A percentile compares a stretch with the other conserved stretches of the same genome.
phyloP scores from a whole-genome alignment of 2,797 vertebrate species.

The Tenualosa thibaudeaui region DNA sequence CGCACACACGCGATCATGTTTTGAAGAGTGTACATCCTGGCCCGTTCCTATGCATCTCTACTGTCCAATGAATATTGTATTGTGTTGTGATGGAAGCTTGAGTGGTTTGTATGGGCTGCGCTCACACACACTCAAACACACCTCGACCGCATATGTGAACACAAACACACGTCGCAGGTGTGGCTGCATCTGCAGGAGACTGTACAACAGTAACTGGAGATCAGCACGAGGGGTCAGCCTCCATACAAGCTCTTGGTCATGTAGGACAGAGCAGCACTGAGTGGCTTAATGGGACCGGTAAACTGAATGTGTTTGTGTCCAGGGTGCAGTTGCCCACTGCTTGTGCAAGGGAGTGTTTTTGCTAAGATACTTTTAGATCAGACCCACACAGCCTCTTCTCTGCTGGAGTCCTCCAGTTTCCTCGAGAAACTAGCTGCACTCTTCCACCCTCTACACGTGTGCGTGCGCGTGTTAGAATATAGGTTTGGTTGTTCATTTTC shows the following conservation, averaged over 20 bases:
- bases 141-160: neutral
- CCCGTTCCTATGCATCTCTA: conserved; percentile 2
- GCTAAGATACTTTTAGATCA: neutral
- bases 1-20: conserved; percentile 35
- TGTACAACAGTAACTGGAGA: neutral
- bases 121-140: neutral
- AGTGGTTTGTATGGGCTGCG: neutral
- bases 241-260: neutral
- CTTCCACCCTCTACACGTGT: neutral
- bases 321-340: neutral
- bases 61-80: conserved; percentile 18
- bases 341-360: neutral
- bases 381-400: neutral
- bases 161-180: neutral
- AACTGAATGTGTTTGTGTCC: neutral
- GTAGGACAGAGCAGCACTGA: neutral
- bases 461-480: neutral
- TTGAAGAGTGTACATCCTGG: neutral
- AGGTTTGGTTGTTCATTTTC: neutral
- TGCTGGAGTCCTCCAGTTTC: neutral
- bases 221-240: neutral
- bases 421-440: neutral
- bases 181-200: neutral
- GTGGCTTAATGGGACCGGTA: neutral
- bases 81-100: conserved; percentile 5